Percentiles rank a stretch among this genome's conserved stretches.
Evolutionary conservation across 1,140 invertebrate species (phyloP).

Genomic region (Macrostomum lignano): DNA sequence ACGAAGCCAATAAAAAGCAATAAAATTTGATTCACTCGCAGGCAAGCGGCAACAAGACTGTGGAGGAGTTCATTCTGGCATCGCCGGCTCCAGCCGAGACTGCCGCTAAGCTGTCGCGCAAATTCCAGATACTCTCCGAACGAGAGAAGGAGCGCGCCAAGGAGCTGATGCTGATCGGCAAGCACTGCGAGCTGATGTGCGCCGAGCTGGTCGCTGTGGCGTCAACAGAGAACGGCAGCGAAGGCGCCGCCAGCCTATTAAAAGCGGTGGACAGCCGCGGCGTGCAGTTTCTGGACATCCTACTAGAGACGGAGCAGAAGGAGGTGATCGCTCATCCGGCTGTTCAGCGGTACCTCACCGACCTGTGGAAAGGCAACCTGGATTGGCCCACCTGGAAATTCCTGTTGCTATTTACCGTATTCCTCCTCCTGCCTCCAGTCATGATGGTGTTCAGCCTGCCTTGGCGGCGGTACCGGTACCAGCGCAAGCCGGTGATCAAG

Average conservation of each 20-base stretch:
- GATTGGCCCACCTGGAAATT: constrained; percentile 83
- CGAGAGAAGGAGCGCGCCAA: constrained; percentile 77
- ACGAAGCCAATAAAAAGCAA: too few relatives aligned
- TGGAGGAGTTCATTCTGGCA: constrained; percentile 46
- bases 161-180: constrained; percentile 67
- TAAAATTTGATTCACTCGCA: too few relatives aligned
- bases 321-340: constrained; percentile 40
- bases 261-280: constrained; percentile 16
- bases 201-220: constrained; percentile 69
- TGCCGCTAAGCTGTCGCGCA: constrained; percentile 72
- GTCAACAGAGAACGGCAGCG: constrained; percentile 42
- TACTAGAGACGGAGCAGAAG: constrained; percentile 93
- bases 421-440: constrained; percentile 66
- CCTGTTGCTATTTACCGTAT: constrained; percentile 57
- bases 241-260: constrained; percentile 33
- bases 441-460: constrained; percentile 87
- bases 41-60: constrained; percentile 19
- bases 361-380: constrained; percentile 50
- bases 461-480: constrained; percentile 67
- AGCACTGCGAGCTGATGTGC: constrained; percentile 83
- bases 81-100: constrained; percentile 91
- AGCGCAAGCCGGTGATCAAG: constrained; percentile 70
- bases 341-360: constrained; percentile 39
- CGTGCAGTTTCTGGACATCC: constrained; percentile 57
- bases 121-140: constrained; percentile 45